Percentiles rank a stretch among this genome's conserved stretches.
Conservation (phyloP, 2,797 vertebrate genomes). For the Fundulus diaphanus region DNA sequence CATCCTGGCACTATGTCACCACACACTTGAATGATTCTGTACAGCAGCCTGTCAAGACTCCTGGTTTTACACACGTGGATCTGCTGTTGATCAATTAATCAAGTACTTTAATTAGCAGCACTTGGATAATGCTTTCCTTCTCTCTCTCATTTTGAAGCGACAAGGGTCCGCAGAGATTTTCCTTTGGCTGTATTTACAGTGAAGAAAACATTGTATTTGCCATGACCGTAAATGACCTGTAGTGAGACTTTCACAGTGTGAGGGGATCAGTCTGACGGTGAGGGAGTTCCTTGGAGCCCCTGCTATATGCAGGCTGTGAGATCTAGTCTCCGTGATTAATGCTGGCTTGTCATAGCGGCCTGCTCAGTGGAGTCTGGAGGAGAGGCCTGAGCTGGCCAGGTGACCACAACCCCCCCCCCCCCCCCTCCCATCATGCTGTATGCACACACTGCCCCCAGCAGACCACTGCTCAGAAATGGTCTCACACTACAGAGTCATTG, state of each 20-base stretch:
- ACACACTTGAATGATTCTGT: neutral
- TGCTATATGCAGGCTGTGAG: neutral
- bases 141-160: neutral
- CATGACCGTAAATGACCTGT: neutral
- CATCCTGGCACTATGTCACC: neutral
- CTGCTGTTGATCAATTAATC: neutral
- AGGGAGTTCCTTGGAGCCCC: neutral
- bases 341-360: neutral
- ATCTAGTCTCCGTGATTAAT: constrained; percentile 2
- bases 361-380: neutral
- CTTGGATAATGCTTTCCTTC: neutral
- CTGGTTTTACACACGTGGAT: neutral
- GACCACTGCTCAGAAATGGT: neutral
- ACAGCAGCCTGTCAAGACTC: neutral
- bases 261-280: neutral
- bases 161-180: neutral
- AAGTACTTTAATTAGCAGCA: neutral
- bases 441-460: neutral
- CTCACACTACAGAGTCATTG: neutral
- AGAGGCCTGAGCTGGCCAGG: neutral
- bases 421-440: neutral
- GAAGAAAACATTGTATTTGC: neutral
- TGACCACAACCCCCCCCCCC: neutral
- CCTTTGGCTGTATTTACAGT: neutral
- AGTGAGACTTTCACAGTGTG: neutral